phyloP scores from a whole-genome alignment of 2,113 vertebrate genomes.

The Parotia lawesii region DNA sequence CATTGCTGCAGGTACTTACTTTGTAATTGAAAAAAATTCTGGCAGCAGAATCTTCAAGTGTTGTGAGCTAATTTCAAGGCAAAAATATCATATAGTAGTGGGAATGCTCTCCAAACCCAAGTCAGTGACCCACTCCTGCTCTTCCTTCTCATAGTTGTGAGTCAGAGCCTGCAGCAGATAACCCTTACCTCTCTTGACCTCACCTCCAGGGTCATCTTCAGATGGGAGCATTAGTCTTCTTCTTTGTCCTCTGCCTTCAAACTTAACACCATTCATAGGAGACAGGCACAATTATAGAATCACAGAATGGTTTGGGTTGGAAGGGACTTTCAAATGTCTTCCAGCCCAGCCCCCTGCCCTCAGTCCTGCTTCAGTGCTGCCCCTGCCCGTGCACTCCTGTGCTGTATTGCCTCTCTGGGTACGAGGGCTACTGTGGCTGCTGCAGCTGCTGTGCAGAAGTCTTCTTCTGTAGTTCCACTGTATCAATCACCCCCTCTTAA shows the following conservation, averaged over 20 bases:
- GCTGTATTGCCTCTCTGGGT: rapidly evolving
- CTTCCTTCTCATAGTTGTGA: rapidly evolving
- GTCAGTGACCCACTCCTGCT: background rate
- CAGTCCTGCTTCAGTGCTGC: background rate
- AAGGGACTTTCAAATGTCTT: background rate
- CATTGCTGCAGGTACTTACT: background rate
- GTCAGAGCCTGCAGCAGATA: background rate
- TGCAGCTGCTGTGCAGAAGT: background rate
- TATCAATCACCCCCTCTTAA: background rate
- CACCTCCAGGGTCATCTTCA: background rate
- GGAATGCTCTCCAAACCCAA: background rate
- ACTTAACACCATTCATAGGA: rapidly evolving
- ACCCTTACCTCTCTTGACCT: background rate
- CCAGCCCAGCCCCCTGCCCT: background rate
- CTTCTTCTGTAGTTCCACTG: background rate
- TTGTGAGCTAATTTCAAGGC: background rate
- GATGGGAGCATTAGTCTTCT: background rate
- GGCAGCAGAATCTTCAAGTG: background rate
- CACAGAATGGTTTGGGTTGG: background rate
- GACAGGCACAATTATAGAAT: background rate
- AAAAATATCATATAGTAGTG: background rate
- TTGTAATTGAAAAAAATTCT: background rate
- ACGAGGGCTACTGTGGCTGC: background rate
- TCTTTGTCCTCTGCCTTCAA: background rate
- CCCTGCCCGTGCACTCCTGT: rapidly evolving